phyloP scores from a whole-genome alignment of 2,888 invertebrate species.

The Melanostoma scalare region DNA sequence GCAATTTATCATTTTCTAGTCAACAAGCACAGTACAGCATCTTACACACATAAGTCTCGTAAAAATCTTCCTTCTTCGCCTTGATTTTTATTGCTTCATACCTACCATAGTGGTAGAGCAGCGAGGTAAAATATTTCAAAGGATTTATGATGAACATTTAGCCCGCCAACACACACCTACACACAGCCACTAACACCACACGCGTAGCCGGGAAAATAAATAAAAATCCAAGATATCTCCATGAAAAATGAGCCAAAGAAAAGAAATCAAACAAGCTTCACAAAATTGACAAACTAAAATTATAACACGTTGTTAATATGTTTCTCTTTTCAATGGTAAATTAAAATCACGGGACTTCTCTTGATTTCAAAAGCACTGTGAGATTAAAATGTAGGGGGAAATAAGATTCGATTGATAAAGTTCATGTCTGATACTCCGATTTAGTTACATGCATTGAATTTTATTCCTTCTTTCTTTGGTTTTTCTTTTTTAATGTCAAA shows the following conservation, averaged over 20 bases:
- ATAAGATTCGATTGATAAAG: too few relatives aligned
- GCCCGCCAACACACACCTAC: not conserved
- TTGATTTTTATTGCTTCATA: constrained; percentile 37
- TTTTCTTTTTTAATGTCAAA: constrained; percentile 25
- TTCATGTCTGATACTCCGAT: too few relatives aligned
- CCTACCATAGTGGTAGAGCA: not conserved
- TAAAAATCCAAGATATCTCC: constrained; percentile 16
- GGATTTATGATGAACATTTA: constrained; percentile 28
- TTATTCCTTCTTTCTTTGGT: too few relatives aligned
- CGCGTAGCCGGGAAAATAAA: not conserved
- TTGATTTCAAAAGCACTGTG: too few relatives aligned
- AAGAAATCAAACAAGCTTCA: too few relatives aligned
- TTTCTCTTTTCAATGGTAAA: too few relatives aligned
- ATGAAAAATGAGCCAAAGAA: too few relatives aligned
- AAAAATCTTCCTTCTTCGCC: constrained; percentile 25
- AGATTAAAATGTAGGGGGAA: too few relatives aligned
- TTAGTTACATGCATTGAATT: too few relatives aligned
- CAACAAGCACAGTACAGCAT: constrained; percentile 14
- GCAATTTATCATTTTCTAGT: constrained; percentile 57
- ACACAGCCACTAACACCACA: not conserved
- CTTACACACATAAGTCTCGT: constrained; percentile 30
- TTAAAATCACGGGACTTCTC: too few relatives aligned
- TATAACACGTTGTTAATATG: too few relatives aligned
- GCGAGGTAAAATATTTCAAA: constrained; percentile 24
- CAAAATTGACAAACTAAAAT: too few relatives aligned